phyloP scores from a whole-genome alignment of 2,888 invertebrate species.

The Aelia acuminata region DNA sequence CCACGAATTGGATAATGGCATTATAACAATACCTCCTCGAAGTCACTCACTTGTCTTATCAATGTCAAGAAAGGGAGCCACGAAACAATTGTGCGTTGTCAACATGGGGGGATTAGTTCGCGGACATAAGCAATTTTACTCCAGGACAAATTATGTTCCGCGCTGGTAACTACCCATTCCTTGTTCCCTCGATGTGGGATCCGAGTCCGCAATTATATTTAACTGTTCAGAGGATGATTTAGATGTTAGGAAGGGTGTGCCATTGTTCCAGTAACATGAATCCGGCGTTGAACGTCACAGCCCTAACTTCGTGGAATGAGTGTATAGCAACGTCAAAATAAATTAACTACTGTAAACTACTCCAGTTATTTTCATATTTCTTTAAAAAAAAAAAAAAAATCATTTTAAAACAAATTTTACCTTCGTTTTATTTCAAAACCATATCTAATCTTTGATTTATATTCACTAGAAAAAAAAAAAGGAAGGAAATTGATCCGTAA shows the following conservation, averaged over 20 bases:
- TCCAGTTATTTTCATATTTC: no score
- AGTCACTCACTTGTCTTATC: not conserved
- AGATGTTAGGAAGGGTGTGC: not conserved
- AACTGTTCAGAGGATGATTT: not conserved
- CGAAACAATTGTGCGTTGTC: constrained; percentile 30
- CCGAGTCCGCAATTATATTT: not conserved
- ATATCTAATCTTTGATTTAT: no score
- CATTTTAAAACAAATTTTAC: no score
- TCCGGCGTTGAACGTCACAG: not conserved
- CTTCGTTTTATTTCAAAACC: no score
- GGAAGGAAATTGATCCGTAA: no score
- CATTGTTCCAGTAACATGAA: not conserved
- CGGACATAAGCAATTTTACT: not conserved
- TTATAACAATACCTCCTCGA: not conserved
- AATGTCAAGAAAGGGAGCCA: not conserved
- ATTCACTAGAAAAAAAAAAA: no score
- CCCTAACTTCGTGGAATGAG: not conserved
- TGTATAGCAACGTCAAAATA: not conserved
- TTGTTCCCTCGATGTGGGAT: not conserved
- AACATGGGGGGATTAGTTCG: constrained; percentile 1
- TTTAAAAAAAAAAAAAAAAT: no score
- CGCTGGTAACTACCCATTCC: not conserved
- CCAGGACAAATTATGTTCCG: not conserved
- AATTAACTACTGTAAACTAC: no score
- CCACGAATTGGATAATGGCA: not conserved